Evolutionary conservation across 2,113 vertebrate genomes (phyloP), one percentile per base, ranked within the genome.

Genomic region (Pangasianodon gigas): DNA sequence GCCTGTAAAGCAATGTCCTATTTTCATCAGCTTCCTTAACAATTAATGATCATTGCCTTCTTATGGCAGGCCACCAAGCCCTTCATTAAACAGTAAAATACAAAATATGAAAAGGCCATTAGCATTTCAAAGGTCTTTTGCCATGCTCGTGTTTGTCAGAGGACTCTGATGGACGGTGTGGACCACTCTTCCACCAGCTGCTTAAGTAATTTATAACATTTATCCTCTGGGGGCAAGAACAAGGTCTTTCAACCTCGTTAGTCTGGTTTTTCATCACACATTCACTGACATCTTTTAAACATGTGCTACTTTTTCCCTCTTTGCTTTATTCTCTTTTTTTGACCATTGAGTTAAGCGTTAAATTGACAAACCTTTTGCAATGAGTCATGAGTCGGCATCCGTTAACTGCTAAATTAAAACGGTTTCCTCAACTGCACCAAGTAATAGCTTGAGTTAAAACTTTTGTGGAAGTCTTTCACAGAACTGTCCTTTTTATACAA

Each of bases 51-150:
- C 85, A 88, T 90, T 90, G 93, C 93, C 87, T 93, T 93, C 92
- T 90, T 92, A 95, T 96, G 95, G 95, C 95, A 96, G 95, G 96
- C 94, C 95, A 96, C 95, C 96, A 96, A 94, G 92, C 89, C 93
- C 94, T 93, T 95, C 95, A 95, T 95, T 93, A 95, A 94, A 92
- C 92, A 87, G 92, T 93, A 94, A 93, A 85, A 93, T 51, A 84
- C 86, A 86, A 91, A 89, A 91, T 95, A 91, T 91, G 91, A 91
- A 87, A 86, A 69, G 91, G 86, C 89, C 91, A 94, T 94, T 94
- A 90, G 91, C 91, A 92, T 93, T 93, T 94, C 93, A 93, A 93
- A 93, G 91, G 90, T 91, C 93, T 90, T 90, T 93, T 65, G 90
- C 89, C 93, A 91, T 90, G 89, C 84, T 91, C 92, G 93, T 94